A percentile compares a stretch with the other conserved stretches of the same genome.
Evolutionary conservation across 2,888 invertebrate genomes (phyloP).

Genomic region (Limnephilus rhombicus): DNA sequence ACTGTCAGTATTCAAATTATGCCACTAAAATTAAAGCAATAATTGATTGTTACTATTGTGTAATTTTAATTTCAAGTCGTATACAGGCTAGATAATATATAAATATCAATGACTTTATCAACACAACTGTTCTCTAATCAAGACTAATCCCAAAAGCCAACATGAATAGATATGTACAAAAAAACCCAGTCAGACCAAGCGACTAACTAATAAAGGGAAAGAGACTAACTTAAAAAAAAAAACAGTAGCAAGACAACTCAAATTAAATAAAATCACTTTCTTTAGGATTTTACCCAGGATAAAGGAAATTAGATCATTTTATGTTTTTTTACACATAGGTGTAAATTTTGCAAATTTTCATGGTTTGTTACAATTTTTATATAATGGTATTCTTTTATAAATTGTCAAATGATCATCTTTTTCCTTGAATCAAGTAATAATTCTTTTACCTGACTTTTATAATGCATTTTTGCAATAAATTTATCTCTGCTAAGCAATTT

Average conservation of each 20-base stretch:
- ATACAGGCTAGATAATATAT: neutral
- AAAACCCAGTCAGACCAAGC: neutral
- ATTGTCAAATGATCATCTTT: no score
- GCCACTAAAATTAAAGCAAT: neutral
- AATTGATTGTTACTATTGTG: neutral
- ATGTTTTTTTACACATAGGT: neutral
- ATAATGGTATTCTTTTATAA: no score
- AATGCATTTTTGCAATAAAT: no score
- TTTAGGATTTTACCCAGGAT: neutral
- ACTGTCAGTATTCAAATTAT: neutral
- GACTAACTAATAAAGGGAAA: neutral
- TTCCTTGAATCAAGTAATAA: no score
- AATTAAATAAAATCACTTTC: neutral
- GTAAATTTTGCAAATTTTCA: neutral
- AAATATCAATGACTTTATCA: neutral
- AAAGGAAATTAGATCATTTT: neutral
- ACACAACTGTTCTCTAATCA: neutral
- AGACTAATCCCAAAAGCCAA: neutral
- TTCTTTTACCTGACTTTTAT: no score
- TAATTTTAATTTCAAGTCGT: neutral
- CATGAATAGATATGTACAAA: neutral
- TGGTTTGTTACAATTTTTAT: no score
- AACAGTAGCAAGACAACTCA: neutral
- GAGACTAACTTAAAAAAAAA: neutral
- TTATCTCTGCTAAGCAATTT: no score